These are phyloP conservation scores for Drosophila cognata DNA, from an alignment of 2,888 invertebrate genomes.

Conservation along the genomic window DNA sequence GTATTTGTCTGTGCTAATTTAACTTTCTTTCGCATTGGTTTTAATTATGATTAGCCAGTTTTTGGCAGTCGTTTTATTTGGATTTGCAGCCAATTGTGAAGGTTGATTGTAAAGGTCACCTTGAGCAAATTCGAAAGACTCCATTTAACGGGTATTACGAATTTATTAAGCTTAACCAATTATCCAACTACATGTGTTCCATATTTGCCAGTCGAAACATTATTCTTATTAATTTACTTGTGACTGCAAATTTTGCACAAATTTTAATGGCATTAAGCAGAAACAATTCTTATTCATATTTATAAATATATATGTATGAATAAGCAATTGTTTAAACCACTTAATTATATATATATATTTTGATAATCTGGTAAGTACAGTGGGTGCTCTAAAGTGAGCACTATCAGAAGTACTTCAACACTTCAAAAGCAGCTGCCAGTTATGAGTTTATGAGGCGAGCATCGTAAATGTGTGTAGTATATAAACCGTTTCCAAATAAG, in stretches of 20 bases:
- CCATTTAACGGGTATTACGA: neutral
- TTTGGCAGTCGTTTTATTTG: constrained; percentile 6
- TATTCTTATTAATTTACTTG: neutral
- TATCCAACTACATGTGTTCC: neutral
- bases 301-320: neutral
- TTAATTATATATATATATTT: neutral
- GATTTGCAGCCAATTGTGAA: constrained; percentile 15
- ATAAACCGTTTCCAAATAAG: neutral
- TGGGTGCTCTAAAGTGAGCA: neutral
- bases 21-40: constrained; percentile 39
- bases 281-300: neutral
- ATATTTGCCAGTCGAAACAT: neutral
- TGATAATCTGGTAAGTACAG: neutral
- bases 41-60: constrained; percentile 12
- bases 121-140: constrained; percentile 5
- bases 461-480: neutral
- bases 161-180: neutral
- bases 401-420: neutral
- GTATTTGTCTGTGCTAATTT: neutral
- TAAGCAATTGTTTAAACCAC: neutral
- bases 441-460: neutral
- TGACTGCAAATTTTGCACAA: neutral
- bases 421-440: neutral
- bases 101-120: constrained; percentile 22
- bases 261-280: neutral